Percentiles rank a stretch among this genome's conserved stretches.
Conservation (phyloP, 92 coral and sea anemone species). For the Bergia sp. region DNA sequence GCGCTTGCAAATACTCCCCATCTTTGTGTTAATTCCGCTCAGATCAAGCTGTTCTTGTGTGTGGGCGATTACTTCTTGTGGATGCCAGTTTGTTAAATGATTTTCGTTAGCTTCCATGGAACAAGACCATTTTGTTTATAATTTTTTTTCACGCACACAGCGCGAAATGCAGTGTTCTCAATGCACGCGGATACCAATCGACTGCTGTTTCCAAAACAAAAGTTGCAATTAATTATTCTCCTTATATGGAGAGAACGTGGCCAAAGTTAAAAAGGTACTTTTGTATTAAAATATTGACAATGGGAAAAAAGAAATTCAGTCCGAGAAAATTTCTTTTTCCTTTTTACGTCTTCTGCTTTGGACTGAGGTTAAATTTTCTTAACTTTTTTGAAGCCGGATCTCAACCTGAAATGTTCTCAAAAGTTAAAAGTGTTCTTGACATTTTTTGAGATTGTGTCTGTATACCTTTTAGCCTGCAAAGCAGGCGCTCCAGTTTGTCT, state of each 20-base stretch:
- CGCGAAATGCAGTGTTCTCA: neutral
- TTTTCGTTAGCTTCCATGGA: conserved; percentile 28
- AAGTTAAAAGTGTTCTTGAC: too few species aligned
- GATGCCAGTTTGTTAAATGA: conserved; percentile 20
- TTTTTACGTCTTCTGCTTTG: too few species aligned
- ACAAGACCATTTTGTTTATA: conserved; percentile 26
- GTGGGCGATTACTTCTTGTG: conserved; percentile 35
- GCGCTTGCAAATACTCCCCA: conserved; percentile 76
- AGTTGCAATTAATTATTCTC: conserved; percentile 31
- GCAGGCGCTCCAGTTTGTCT: too few species aligned
- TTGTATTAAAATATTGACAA: too few species aligned
- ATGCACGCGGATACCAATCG: conserved; percentile 37
- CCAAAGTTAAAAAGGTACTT: neutral
- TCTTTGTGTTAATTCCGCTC: conserved; percentile 27
- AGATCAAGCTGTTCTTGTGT: conserved; percentile 5
- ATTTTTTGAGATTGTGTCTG: too few species aligned
- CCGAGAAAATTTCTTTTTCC: too few species aligned
- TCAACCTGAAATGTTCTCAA: too few species aligned
- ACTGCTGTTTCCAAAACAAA: conserved; percentile 35
- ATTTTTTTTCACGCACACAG: neutral
- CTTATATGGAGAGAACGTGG: conserved; percentile 40
- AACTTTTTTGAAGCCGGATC: too few species aligned
- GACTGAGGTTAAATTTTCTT: too few species aligned
- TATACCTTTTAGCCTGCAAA: too few species aligned
- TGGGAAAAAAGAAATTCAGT: too few species aligned